Percentiles rank a stretch among this genome's conserved stretches.
These are phyloP conservation scores for Helicoverpa zea DNA, from an alignment of 1,140 invertebrate genomes.

Conservation along the genomic window DNA sequence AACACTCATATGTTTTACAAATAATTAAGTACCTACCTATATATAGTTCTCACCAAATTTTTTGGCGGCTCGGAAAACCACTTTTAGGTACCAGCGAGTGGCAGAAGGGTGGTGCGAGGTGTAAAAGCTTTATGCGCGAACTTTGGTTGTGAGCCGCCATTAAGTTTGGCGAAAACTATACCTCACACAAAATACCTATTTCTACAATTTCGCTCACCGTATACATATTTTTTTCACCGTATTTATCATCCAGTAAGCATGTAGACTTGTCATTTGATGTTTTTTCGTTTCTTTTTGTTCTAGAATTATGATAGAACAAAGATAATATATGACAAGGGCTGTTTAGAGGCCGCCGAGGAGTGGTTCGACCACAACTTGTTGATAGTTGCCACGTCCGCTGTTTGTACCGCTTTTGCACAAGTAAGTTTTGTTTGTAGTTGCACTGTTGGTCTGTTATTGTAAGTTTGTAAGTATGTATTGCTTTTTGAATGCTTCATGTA, in stretches of 20 bases:
- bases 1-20: too few species aligned
- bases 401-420: constrained; percentile 96
- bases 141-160: too few species aligned
- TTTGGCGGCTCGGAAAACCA: too few species aligned
- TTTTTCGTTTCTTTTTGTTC: constrained; percentile 83
- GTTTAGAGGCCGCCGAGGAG: constrained; percentile 96
- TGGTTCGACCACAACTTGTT: constrained; percentile 98
- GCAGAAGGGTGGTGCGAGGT: too few species aligned
- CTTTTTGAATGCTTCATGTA: not conserved
- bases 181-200: not conserved
- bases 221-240: too few species aligned
- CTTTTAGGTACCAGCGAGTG: too few species aligned
- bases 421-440: constrained; percentile 88
- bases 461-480: not conserved
- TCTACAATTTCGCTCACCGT: too few species aligned
- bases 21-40: too few species aligned
- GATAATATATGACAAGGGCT: constrained; percentile 97
- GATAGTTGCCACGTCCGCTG: constrained; percentile 94
- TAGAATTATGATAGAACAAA: constrained; percentile 91
- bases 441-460: constrained; percentile 48
- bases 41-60: too few species aligned
- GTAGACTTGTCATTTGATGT: constrained; percentile 58
- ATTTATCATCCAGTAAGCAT: constrained; percentile 1
- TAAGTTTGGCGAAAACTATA: too few species aligned
- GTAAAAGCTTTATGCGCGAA: too few species aligned